Evolutionary conservation across 2,888 invertebrate genomes (phyloP).

Genomic region (Sarcophaga variegata): DNA sequence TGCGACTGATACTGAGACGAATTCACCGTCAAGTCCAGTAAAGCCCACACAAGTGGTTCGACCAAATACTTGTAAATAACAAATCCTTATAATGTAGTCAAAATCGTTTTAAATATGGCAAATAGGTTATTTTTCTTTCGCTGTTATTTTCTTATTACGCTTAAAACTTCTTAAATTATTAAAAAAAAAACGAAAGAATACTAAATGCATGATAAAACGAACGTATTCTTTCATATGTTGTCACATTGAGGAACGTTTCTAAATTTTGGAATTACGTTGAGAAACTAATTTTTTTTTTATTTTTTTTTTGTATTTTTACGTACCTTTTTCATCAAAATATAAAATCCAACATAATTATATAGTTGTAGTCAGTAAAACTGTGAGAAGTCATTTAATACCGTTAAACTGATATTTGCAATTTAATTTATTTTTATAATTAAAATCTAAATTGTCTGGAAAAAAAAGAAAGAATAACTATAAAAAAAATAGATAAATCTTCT

Average conservation of each 20-base stretch:
- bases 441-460: slow-evolving; percentile 14
- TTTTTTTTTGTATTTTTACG: neutral
- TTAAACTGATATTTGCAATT: slow-evolving; percentile 28
- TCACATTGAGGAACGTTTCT: neutral
- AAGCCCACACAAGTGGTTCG: slow-evolving; percentile 59
- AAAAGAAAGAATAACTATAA: neutral
- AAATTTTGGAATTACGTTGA: neutral
- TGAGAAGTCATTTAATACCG: slow-evolving; percentile 48
- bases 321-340: slow-evolving; percentile 29
- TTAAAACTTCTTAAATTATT: slow-evolving; percentile 35
- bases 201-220: neutral
- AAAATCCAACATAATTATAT: slow-evolving; percentile 16
- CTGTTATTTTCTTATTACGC: slow-evolving; percentile 33
- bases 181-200: neutral
- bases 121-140: slow-evolving; percentile 7
- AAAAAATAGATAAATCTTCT: slow-evolving; percentile 53
- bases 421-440: slow-evolving; percentile 48
- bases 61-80: slow-evolving; percentile 63
- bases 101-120: neutral
- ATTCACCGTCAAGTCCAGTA: slow-evolving; percentile 48
- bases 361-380: slow-evolving; percentile 39
- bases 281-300: neutral
- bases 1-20: slow-evolving; percentile 67
- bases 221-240: too few relatives aligned
- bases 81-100: slow-evolving; percentile 17